Evolutionary conservation across 2,888 invertebrate species (phyloP).

Genomic region (Quadroppia sp.): DNA sequence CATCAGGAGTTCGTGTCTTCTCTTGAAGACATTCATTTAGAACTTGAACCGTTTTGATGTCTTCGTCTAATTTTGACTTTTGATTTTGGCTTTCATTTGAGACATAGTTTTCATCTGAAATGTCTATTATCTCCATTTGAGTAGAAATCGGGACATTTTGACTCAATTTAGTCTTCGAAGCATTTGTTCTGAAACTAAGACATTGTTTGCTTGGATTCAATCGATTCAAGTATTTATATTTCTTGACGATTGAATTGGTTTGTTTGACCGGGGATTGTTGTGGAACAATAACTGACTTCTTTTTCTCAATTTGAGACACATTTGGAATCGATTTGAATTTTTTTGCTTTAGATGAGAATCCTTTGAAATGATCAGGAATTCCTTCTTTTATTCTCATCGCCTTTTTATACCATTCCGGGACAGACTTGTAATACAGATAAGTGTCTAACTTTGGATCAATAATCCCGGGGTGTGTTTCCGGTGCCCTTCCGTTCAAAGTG

Average conservation of each 20-base stretch:
- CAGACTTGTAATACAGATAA: background rate
- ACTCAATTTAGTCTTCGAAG: background rate
- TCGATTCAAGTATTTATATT: conserved; percentile 33
- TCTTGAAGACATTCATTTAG: background rate
- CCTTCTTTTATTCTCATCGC: background rate
- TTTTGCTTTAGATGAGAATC: background rate
- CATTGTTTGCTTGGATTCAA: conserved; percentile 25
- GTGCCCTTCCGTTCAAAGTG: background rate
- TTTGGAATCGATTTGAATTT: background rate
- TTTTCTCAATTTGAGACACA: background rate
- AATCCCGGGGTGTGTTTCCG: background rate
- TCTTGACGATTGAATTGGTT: conserved; percentile 11
- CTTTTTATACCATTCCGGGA: conserved; percentile 25
- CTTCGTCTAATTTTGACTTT: conserved; percentile 17
- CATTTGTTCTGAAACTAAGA: background rate
- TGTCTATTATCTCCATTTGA: background rate
- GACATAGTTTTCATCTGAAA: background rate
- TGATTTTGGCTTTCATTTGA: no score
- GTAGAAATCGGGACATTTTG: background rate
- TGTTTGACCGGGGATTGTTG: conserved; percentile 29
- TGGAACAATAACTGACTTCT: background rate
- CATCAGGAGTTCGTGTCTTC: background rate
- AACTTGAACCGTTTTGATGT: background rate
- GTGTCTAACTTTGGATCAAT: conserved; percentile 7
- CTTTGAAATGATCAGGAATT: background rate